Conservation (phyloP, 1,140 invertebrate species). For the Thaumatotibia leucotreta region DNA sequence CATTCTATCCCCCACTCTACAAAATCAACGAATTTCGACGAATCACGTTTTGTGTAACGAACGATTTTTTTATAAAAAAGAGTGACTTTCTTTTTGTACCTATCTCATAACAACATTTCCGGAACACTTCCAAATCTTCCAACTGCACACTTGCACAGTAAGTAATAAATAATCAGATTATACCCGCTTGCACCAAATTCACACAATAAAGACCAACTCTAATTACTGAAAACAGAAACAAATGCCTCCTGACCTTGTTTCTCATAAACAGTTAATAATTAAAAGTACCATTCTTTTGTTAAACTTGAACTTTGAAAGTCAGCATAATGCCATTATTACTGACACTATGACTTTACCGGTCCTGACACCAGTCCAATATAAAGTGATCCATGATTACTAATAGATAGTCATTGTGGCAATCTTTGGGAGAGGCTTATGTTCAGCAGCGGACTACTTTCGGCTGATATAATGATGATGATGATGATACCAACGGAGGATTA, state of each 20-base stretch:
- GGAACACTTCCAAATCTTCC: neutral
- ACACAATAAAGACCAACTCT: neutral
- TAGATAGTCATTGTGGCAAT: no score
- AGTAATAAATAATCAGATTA: neutral
- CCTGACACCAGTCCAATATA: constrained; percentile 1
- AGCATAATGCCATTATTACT: neutral
- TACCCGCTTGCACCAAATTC: neutral
- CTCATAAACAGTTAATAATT: constrained; percentile 13
- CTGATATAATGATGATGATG: no score
- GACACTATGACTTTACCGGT: neutral
- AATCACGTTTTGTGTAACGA: no score
- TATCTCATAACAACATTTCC: neutral
- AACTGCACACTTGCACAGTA: neutral
- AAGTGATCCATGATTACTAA: neutral
- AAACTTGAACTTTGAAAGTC: constrained; percentile 35
- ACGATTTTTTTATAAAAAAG: no score
- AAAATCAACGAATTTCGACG: no score
- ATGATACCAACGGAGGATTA: neutral
- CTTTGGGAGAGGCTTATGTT: no score
- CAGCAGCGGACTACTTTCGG: no score
- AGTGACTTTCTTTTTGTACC: no score
- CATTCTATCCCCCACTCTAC: no score
- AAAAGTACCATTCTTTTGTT: constrained; percentile 29
- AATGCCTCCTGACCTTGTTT: constrained; percentile 16
- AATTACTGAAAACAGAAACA: constrained; percentile 3